Base-by-base conservation (phyloP, 2,797 vertebrate species). In the Otolemur crassicaudatus region DNA sequence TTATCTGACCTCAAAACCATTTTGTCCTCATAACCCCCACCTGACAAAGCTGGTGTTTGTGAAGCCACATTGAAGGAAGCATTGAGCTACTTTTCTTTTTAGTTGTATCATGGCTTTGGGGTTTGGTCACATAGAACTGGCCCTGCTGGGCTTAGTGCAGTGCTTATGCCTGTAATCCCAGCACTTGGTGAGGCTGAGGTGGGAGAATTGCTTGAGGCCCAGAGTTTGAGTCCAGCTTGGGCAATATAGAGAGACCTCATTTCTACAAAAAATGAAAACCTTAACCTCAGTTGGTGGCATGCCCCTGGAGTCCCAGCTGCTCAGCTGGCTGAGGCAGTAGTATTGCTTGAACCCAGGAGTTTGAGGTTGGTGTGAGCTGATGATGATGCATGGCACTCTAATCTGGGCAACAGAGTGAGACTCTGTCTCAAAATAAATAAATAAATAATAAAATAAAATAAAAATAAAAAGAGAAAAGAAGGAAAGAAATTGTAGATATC, bases 401-500 rank as follows among this genome's bases (percentile, higher is more conserved):
- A n/a, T n/a, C 65, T 69, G 65, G 31, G 65, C 19, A n/a, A 69
- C 31, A 34, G 65, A n/a, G 31, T 2, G 31, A 69, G 31, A 17
- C 49, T 49, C 13, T 53, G 49, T 53, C 49, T 53, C 49, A 53
- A 53, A 53, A 53, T 40, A 40, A 40, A 43, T 43, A 43, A 43
- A 43, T 43, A 49, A 49, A 49, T 49, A 49, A n/a, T n/a, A n/a
- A 53, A 53, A 53, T 49, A 49, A 49, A 13, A 4, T 14, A 49
- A 49, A 49, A 49, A 49, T 53, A 53, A 53, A 49, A 53, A 53
- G 14, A 14, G 49, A 53, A 53, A 53, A 53, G 49, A 53, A 53
- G 49, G n/a, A 80, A 49, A 95, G 80, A 85, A 94, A 79, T 93
- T 63, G 17, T 87, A 70, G 40, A 80, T 93, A 34, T 92, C 37